These are phyloP conservation scores for Sclerurus mexicanus DNA, from an alignment of 2,113 vertebrate species.

Conservation along the genomic window DNA sequence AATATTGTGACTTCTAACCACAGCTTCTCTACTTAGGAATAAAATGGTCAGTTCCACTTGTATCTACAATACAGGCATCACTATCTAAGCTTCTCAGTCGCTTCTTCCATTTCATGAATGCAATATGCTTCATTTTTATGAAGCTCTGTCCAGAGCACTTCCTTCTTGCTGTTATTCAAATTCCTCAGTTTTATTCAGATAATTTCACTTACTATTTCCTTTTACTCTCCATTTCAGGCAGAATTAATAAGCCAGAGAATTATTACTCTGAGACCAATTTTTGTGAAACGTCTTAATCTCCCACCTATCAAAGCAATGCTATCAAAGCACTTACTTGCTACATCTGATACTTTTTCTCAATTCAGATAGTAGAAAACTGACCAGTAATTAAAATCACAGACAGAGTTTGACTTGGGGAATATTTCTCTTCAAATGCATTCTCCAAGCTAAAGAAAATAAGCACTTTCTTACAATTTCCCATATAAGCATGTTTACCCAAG, in stretches of 20 bases:
- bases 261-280: neutral
- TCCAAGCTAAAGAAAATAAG: neutral
- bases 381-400: neutral
- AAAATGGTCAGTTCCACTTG: neutral
- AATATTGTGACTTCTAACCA: neutral
- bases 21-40: neutral
- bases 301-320: neutral
- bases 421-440: neutral
- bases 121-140: neutral
- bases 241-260: neutral
- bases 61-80: neutral
- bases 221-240: neutral
- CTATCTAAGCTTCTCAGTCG: neutral
- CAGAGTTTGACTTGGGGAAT: neutral
- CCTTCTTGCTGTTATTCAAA: neutral
- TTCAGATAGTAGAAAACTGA: too few species aligned
- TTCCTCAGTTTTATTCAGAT: neutral
- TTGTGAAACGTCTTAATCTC: neutral
- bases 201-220: neutral
- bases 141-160: neutral
- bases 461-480: neutral
- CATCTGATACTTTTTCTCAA: neutral
- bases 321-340: too few species aligned
- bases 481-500: neutral
- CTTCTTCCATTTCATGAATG: neutral